A percentile compares a stretch with the other conserved stretches of the same genome.
Conservation (phyloP, 2,888 invertebrate species). For the Drosophila pseudotalamancana region DNA sequence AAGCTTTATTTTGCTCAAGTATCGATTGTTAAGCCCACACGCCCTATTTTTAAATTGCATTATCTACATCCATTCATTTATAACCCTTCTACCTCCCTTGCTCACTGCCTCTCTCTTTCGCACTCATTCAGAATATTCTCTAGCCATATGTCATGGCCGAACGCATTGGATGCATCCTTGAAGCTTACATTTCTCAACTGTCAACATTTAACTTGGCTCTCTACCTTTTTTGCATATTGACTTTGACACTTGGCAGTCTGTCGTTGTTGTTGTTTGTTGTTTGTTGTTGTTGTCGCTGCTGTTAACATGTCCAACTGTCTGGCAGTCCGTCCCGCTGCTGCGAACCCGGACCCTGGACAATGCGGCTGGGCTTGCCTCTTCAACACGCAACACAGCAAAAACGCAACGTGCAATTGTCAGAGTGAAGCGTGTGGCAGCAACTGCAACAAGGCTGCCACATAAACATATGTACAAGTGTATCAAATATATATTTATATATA, state of each 20-base stretch:
- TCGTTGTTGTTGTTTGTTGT: constrained; percentile 13
- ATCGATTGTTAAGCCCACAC: constrained; percentile 16
- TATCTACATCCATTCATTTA: constrained; percentile 17
- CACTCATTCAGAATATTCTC: constrained; percentile 36
- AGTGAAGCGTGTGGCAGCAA: constrained; percentile 62
- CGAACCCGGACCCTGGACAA: constrained; percentile 57
- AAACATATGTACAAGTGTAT: neutral
- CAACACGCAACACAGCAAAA: constrained; percentile 67
- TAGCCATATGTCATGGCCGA: constrained; percentile 49
- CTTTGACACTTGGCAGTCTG: constrained; percentile 77
- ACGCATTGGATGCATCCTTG: constrained; percentile 69
- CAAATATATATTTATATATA: neutral
- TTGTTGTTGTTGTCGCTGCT: constrained; percentile 53
- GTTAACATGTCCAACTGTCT: constrained; percentile 69
- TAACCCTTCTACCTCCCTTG: neutral
- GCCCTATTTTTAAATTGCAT: constrained; percentile 4
- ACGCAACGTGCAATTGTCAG: constrained; percentile 62
- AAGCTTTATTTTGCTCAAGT: neutral
- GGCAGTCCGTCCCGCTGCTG: constrained; percentile 8
- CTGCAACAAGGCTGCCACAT: constrained; percentile 38
- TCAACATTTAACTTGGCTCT: constrained; percentile 75
- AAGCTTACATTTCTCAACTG: constrained; percentile 80
- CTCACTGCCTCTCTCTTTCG: neutral
- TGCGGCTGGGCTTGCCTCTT: constrained; percentile 67
- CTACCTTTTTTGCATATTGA: constrained; percentile 77